A percentile compares a stretch with the other conserved stretches of the same genome.
phyloP scores from a whole-genome alignment of 2,797 vertebrate genomes.

The Manis pentadactyla region DNA sequence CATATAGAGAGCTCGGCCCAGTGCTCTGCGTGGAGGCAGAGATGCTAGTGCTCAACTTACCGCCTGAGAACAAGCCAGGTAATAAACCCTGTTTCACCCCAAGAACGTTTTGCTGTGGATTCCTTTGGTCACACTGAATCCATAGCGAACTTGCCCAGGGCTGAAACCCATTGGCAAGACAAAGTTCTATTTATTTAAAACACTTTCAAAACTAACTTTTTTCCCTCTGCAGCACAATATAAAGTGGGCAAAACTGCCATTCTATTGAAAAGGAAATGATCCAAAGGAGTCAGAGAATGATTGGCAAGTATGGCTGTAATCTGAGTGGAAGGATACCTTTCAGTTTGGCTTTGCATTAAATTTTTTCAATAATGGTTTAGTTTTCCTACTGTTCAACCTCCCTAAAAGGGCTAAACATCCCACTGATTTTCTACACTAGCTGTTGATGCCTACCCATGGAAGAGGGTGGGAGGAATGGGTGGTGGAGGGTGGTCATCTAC shows the following conservation, averaged over 20 bases:
- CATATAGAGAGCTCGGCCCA: no score
- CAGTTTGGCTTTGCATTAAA: conserved; percentile 52
- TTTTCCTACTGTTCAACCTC: conserved; percentile 28
- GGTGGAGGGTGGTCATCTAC: conserved; percentile 80
- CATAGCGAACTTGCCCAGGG: no score
- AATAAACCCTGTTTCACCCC: no score
- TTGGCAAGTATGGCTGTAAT: conserved; percentile 26
- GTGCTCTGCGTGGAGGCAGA: no score
- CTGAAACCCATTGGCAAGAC: no score
- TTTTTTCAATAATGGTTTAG: conserved; percentile 67
- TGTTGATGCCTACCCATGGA: conserved; percentile 35
- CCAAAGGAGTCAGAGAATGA: not conserved
- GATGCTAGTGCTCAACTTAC: no score
- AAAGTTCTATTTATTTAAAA: not conserved
- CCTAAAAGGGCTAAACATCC: conserved; percentile 57
- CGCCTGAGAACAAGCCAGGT: no score
- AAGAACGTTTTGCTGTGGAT: no score
- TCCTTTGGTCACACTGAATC: no score
- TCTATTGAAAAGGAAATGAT: conserved; percentile 27
- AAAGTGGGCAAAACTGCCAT: not conserved
- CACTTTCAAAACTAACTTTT: conserved; percentile 8
- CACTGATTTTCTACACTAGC: not conserved
- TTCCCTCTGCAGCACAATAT: not conserved
- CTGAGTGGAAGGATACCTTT: conserved; percentile 67
- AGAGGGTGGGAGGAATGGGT: conserved; percentile 77